Base-by-base conservation (phyloP, 2,797 vertebrate species). In the Schizothorax lantsangensis region DNA sequence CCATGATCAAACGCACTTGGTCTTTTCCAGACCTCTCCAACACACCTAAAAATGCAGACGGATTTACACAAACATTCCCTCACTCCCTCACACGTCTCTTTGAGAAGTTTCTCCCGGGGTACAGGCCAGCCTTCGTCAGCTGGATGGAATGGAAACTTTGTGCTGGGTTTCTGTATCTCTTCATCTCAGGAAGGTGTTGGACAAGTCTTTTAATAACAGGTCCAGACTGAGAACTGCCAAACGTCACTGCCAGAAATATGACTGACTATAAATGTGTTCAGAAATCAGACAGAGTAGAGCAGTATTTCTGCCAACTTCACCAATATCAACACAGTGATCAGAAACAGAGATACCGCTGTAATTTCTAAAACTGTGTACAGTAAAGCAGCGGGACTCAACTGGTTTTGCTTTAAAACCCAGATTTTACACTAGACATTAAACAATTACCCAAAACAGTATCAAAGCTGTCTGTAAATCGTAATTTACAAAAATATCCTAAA, bases 131-230 rank as follows among this genome's bases (percentile, higher is more conserved):
- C 30, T 82, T 57, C 47, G 80, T 54, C 80, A 54, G 66, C 80
- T 57, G 26, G 80, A 71, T 62, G 23, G 52, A 17, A 26, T 21
- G 23, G 47, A 14, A 82, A 54, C 66, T 26, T 71, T 72, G 80
- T 38, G 23, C 64, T 23, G 38, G 30, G 12, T 59, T 54, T 49
- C 71, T 64, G 49, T 43, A 54, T 23, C 14, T 86, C 26, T 74
- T 47, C 59, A 45, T 79, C 59, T 81, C 33, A 47, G 68, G 26
- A 74, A 36, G 69, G 17, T 69, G 57, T 62, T 62, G 38, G 64
- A 71, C 52, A 79, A 71, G 66, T 80, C 77, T 80, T 71, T 86
- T 73, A 52, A 79, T 73, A 81, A 81, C 52, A 71, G 49, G 5
- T 1, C 66, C 47, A 57, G 33, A 54, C 19, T 26, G 66, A 82